Evolutionary conservation across 2,113 vertebrate genomes (phyloP), one percentile per base, ranked within the genome.

Genomic region (Microtus montanus): DNA sequence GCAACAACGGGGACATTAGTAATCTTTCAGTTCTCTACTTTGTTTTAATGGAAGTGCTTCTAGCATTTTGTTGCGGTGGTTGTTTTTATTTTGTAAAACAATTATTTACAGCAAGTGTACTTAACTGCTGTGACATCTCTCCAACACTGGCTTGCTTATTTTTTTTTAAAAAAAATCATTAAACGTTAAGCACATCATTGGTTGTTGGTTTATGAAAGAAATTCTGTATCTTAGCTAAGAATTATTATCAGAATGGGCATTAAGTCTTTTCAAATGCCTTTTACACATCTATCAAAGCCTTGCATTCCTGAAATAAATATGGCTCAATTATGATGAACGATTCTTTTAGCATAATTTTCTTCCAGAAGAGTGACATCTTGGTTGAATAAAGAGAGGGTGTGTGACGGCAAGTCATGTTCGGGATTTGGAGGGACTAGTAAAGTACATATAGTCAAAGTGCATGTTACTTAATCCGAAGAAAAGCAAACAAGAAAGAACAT

Each of bases 271-370:
- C 84, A 91, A 80, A 95, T 70, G 85, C 49, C 63, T 91, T 66
- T 93, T 64, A 78, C 82, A 93, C 9, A 17, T 71, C 49, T 64
- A 41, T 52, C 54, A 47, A 92, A 75, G 88, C 41, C 7, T 93
- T 91, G 74, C 17, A 91, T 92, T 90, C 77, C 52, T 90, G n/a
- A 35, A 94, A 87, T 83, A 91, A 94, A 95, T 75, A 63, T 11
- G 44, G 33, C 41, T 90, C 4, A 80, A 70, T 95, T 87, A 80
- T n/a, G 80, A 84, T 87, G 30, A n/a, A 41, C 63, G 87, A 61
- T 83, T 93, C 47, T 95, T 92, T 96, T 58, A 87, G 63, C 71
- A 38, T 90, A 83, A 64, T 86, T 49, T 52, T 94, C 92, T 92
- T 74, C 6, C 87, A 74, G 28, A 93, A 73, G 41, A 92, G 35